These are phyloP conservation scores for Lepus oiostolus DNA, from an alignment of 2,797 vertebrate species.

Conservation along the genomic window DNA sequence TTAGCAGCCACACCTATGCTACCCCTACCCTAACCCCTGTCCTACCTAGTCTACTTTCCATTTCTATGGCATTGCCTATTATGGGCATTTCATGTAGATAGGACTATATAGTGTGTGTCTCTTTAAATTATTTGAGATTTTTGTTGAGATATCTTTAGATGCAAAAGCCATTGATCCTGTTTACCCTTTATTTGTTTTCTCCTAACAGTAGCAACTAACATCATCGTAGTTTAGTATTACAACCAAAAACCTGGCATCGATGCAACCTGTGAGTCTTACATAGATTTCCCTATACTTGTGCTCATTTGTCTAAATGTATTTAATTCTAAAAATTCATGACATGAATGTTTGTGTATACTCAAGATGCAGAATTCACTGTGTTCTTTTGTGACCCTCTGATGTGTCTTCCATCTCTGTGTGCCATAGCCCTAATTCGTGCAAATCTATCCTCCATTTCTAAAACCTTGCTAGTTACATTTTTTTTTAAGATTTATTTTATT, in stretches of 20 bases:
- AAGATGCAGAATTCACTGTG: background rate
- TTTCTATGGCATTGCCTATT: background rate
- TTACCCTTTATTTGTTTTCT: background rate
- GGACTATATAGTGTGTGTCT: background rate
- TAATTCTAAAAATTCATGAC: background rate
- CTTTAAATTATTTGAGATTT: slow-evolving; percentile 19
- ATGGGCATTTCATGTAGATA: background rate
- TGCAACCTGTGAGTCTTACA: background rate
- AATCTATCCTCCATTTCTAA: background rate
- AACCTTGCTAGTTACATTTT: background rate
- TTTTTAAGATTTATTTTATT: too few relatives aligned
- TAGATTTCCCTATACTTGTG: background rate
- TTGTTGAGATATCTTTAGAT: background rate
- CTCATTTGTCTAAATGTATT: background rate
- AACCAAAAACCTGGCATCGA: background rate
- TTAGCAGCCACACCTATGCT: background rate
- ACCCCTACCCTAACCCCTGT: background rate
- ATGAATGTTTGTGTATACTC: background rate
- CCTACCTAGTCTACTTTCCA: background rate
- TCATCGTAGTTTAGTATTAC: background rate
- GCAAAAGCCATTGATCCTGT: background rate
- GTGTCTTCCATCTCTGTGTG: too few relatives aligned
- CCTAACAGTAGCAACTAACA: too few relatives aligned
- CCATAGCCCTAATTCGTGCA: too few relatives aligned
- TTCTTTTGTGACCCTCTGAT: too few relatives aligned